Conservation (phyloP, 2,888 invertebrate genomes). For the Quadroppia sp. region DNA sequence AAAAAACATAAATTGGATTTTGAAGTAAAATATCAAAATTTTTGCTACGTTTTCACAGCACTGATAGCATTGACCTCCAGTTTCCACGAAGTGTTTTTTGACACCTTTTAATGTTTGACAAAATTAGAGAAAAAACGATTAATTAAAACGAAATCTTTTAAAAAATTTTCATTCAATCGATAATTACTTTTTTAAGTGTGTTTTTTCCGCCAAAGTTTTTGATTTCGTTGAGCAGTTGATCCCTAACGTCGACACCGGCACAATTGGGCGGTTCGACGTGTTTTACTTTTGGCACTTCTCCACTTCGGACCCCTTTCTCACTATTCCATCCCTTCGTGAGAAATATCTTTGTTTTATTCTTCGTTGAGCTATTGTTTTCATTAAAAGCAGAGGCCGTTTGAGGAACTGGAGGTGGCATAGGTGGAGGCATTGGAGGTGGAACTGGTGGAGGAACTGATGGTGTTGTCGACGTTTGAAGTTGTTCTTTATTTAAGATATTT, state of each 20-base stretch:
- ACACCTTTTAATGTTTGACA: not conserved
- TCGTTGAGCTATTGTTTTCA: not conserved
- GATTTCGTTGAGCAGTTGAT: conserved; percentile 66
- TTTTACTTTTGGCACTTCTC: conserved; percentile 38
- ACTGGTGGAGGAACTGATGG: conserved; percentile 34
- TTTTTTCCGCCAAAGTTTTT: conserved; percentile 62
- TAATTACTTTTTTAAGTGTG: conserved; percentile 50
- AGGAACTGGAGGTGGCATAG: conserved; percentile 33
- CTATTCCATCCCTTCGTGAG: conserved; percentile 38
- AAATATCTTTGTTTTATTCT: not conserved
- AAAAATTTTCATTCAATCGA: not conserved
- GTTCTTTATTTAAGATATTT: not conserved
- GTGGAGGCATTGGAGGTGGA: conserved; percentile 34
- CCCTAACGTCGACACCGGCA: conserved; percentile 59
- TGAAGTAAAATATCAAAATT: not conserved
- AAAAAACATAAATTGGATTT: not conserved
- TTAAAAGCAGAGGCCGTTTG: not conserved
- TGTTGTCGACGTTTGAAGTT: not conserved
- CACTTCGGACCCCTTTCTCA: not conserved
- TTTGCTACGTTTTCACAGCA: conserved; percentile 15
- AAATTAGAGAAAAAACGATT: not conserved
- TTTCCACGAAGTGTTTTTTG: conserved; percentile 30
- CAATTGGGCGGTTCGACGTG: not conserved
- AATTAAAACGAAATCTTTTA: not conserved
- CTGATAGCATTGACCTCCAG: conserved; percentile 18